Percentiles rank a stretch among this genome's conserved stretches.
phyloP scores from a whole-genome alignment of 2,888 invertebrate species.

The Noctua fimbriata region DNA sequence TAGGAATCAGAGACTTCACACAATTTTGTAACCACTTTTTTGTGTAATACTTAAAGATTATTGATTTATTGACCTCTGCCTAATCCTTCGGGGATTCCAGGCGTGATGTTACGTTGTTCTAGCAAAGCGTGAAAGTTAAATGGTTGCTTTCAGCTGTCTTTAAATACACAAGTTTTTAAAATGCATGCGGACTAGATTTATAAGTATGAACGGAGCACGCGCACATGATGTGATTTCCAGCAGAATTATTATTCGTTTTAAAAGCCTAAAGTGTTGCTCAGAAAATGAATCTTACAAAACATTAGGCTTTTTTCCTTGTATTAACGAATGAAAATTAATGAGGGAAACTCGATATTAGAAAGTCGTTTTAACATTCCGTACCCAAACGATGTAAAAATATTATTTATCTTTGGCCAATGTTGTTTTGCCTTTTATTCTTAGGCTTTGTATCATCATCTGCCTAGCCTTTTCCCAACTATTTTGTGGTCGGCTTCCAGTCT shows the following conservation, averaged over 20 bases:
- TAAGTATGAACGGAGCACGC: not conserved
- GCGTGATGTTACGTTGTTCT: not conserved
- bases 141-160: not conserved
- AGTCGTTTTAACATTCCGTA: not conserved
- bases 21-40: no score
- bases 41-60: no score
- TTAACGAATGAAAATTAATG: conserved; percentile 38
- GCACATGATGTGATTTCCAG: not conserved
- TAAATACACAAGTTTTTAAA: not conserved
- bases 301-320: not conserved
- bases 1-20: no score
- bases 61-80: not conserved
- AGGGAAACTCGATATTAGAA: conserved; percentile 35
- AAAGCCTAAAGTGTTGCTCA: not conserved
- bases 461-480: no score
- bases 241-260: not conserved
- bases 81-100: not conserved
- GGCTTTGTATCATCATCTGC: not conserved
- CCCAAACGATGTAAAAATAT: not conserved
- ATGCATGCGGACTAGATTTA: not conserved
- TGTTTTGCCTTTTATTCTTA: not conserved
- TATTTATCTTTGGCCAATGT: not conserved
- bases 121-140: not conserved
- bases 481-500: no score
- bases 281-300: not conserved